Evolutionary conservation across 2,888 invertebrate species (phyloP).

Genomic region (Eueremaeus valkanovi): DNA sequence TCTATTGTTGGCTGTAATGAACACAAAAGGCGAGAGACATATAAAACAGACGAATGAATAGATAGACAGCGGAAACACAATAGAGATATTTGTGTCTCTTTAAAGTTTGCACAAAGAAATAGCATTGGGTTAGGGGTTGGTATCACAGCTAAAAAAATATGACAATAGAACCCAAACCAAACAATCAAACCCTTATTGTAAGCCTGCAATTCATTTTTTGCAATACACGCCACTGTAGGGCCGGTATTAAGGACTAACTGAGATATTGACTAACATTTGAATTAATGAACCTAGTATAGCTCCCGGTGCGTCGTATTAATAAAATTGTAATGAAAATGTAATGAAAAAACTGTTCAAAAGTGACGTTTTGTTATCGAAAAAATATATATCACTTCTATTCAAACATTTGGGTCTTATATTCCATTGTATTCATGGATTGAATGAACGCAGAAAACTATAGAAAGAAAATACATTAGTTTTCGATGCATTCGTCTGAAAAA

Average conservation of each 20-base stretch:
- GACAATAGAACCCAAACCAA: background rate
- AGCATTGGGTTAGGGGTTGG: constrained; percentile 8
- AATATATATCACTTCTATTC: background rate
- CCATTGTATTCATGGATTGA: background rate
- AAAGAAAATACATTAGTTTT: background rate
- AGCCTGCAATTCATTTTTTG: background rate
- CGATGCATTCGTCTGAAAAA: background rate
- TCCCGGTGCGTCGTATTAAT: background rate
- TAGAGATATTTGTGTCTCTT: constrained; percentile 21
- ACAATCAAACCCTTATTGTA: background rate
- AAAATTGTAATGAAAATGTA: background rate
- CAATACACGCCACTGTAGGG: background rate
- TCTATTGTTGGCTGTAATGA: background rate
- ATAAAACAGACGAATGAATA: background rate
- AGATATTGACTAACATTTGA: background rate
- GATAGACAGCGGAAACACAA: background rate
- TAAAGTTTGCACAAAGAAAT: background rate
- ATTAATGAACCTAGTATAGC: background rate
- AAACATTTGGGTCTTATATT: background rate
- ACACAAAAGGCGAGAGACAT: background rate
- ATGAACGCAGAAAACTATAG: background rate
- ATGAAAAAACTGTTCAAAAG: background rate
- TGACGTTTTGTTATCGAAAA: background rate
- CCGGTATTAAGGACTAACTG: background rate
- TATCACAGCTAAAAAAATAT: constrained; percentile 5